Evolutionary conservation across 2,888 invertebrate species (phyloP).

Genomic region (Clivina fossor): DNA sequence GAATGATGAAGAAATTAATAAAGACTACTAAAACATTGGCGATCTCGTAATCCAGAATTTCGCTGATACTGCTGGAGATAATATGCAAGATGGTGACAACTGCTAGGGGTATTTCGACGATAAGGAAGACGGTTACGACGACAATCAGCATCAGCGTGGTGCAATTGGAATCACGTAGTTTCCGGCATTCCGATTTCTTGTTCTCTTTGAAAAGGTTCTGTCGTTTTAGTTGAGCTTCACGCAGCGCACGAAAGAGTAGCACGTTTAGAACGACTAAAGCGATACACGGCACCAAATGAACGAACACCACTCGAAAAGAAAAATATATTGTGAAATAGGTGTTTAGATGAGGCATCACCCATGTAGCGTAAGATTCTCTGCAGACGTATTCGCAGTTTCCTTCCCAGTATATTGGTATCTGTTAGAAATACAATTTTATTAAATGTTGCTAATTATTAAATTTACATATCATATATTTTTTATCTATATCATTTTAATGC

Average conservation of each 20-base stretch:
- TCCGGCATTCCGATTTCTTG: conserved; percentile 76
- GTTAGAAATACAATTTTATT: conserved; percentile 45
- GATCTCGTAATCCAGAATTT: conserved; percentile 74
- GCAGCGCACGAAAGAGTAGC: conserved; percentile 81
- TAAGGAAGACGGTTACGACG: conserved; percentile 80
- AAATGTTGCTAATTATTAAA: neutral
- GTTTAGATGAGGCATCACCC: conserved; percentile 70
- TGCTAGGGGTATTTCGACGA: conserved; percentile 82
- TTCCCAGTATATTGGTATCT: conserved; percentile 70
- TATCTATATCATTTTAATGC: too few species aligned
- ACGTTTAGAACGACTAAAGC: conserved; percentile 86
- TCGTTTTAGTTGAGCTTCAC: conserved; percentile 77
- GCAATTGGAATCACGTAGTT: conserved; percentile 77
- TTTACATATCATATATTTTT: conserved; percentile 3
- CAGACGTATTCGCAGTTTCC: conserved; percentile 69
- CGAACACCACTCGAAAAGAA: conserved; percentile 85
- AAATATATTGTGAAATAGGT: conserved; percentile 81
- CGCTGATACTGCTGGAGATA: conserved; percentile 67
- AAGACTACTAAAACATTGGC: conserved; percentile 77
- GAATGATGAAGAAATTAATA: conserved; percentile 88
- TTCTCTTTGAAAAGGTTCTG: conserved; percentile 77
- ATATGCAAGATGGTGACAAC: conserved; percentile 83
- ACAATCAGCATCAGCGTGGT: conserved; percentile 87
- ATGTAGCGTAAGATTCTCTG: conserved; percentile 64
- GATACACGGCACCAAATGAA: conserved; percentile 89